A percentile compares a stretch with the other conserved stretches of the same genome.
Conservation (phyloP, 2,113 vertebrate species). For the Alethe diademata region DNA sequence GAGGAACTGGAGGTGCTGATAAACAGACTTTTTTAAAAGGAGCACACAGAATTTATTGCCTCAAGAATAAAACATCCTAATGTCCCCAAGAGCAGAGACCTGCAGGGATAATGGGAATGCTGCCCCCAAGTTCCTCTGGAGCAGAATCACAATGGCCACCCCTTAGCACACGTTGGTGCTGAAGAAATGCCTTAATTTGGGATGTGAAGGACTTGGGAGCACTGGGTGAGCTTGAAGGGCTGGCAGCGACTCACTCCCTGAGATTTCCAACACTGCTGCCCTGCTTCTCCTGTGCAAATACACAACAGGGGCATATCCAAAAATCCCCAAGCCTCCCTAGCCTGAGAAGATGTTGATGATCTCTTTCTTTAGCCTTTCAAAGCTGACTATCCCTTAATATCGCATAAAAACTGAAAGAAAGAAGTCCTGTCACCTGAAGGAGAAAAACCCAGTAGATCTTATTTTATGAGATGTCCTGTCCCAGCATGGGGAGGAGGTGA, state of each 20-base stretch:
- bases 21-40: neutral
- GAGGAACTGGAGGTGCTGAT: neutral
- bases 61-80: neutral
- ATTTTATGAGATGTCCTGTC: neutral
- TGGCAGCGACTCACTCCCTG: accelerated
- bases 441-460: neutral
- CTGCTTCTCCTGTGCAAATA: neutral
- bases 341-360: neutral
- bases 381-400: neutral
- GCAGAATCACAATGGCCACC: neutral
- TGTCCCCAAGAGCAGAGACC: neutral
- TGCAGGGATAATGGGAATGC: neutral
- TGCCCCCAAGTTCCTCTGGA: neutral
- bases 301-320: neutral
- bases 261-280: neutral
- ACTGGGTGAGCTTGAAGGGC: neutral
- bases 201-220: neutral
- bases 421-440: neutral
- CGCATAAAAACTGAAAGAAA: neutral
- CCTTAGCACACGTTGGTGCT: conserved; percentile 39
- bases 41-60: neutral
- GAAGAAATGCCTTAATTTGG: neutral
- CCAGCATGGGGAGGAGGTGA: neutral
- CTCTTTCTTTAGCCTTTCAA: neutral
- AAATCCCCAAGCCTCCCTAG: neutral